These are phyloP conservation scores for Pseudomyrmex cubaensis DNA, from an alignment of 1,140 invertebrate species.

Conservation along the genomic window DNA sequence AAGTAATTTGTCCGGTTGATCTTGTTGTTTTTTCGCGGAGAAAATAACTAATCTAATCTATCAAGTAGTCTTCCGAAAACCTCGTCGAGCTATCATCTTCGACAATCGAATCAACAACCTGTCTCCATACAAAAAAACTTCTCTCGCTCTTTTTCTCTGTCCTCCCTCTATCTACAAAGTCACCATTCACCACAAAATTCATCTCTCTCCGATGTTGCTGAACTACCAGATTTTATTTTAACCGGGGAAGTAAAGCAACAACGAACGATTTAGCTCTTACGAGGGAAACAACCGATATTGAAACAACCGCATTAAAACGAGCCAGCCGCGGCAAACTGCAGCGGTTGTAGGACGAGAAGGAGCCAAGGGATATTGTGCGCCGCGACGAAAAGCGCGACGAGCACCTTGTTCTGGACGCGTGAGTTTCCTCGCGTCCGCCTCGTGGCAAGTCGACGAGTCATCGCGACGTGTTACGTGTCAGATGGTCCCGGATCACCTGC, in stretches of 20 bases:
- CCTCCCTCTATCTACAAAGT: not conserved
- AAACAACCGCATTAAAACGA: conserved; percentile 51
- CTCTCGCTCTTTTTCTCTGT: too few species aligned
- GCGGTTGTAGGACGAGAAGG: not conserved
- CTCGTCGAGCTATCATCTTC: not conserved
- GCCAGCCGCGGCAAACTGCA: conserved; percentile 31
- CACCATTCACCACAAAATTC: conserved; percentile 4
- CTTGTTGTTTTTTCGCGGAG: too few species aligned
- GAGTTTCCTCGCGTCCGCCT: conserved; percentile 67
- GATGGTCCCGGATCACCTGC: conserved; percentile 72
- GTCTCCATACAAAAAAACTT: too few species aligned
- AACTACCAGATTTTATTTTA: not conserved
- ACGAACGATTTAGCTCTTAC: not conserved
- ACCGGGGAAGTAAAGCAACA: not conserved
- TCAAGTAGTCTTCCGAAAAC: not conserved
- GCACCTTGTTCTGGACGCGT: conserved; percentile 60
- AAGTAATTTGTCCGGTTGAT: too few species aligned
- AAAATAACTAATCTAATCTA: conserved; percentile 2
- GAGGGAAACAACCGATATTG: not conserved
- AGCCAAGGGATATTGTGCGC: not conserved
- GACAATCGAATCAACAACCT: not conserved
- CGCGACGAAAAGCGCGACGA: not conserved
- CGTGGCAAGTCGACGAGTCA: conserved; percentile 75
- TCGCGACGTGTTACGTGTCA: conserved; percentile 61
- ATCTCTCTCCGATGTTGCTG: not conserved